Evolutionary conservation across 2,797 vertebrate genomes (phyloP), one percentile per base, ranked within the genome.

Genomic region (Crenichthys baileyi): DNA sequence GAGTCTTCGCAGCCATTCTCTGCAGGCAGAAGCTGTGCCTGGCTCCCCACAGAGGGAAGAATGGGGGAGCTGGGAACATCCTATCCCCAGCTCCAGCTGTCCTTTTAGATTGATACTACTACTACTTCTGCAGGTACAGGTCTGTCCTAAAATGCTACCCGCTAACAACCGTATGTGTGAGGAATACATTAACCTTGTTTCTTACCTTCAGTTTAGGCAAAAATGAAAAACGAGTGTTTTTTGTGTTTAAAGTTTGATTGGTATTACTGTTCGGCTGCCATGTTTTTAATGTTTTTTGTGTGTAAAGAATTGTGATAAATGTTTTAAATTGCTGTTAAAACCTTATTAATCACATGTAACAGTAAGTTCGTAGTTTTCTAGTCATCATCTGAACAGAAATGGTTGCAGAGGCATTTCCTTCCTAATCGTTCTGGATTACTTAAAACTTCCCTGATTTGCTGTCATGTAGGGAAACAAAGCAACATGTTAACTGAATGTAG

Each of bases 81-180:
- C 8, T 41, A 24, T 67, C 36, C 36, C 63, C 39, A 22, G 18
- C 65, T 5, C 11, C 24, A n/a, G 41, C 41, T n/a, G 41, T 70
- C 67, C 24, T 46, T 67, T 36, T 41, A 18, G 53, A 22, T 55
- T 26, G 58, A 60, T 60, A 29, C 58, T 26, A 29, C n/a, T n/a
- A n/a, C n/a, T n/a, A n/a, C n/a, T n/a, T 70, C 41, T 70, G 41
- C 67, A 48, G 67, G 41, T 70, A n/a, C 12, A 70, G 67, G 15
- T 46, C 67, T n/a, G 13, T 41, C 41, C 67, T 46, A 12, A 46
- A 60, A 46, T 26, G 24, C 41, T 15, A 5, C 67, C 46, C 41
- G 44, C 67, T 8, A 26, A 70, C 41, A 46, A 16, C 24, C 67
- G 7, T n/a, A 70, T 15, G 67, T 46, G 24, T 16, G 67, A 70